A percentile compares a stretch with the other conserved stretches of the same genome.
Evolutionary conservation across 2,113 vertebrate species (phyloP).

Genomic region (Larimichthys crocea): DNA sequence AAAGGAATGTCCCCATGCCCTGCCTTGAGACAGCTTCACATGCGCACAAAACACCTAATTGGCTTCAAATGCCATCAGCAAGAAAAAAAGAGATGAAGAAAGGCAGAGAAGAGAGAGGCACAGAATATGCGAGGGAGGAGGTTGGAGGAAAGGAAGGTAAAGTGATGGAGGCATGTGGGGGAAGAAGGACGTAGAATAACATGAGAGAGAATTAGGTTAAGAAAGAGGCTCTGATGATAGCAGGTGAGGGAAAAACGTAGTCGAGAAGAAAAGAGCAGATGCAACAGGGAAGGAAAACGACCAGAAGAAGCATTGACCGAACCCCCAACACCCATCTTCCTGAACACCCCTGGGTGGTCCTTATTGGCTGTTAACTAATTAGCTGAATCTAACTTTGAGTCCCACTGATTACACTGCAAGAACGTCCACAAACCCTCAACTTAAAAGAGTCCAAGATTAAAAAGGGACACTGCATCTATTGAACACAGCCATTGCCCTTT

Average conservation of each 20-base stretch:
- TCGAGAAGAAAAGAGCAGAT: slow-evolving; percentile 27
- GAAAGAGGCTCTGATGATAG: slow-evolving; percentile 20
- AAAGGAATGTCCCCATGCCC: slow-evolving; percentile 38
- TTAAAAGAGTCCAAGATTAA: slow-evolving; percentile 44
- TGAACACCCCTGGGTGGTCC: slow-evolving; percentile 44
- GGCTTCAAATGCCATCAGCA: slow-evolving; percentile 68
- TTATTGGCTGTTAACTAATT: slow-evolving; percentile 56
- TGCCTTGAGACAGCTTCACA: slow-evolving; percentile 43
- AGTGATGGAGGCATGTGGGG: slow-evolving; percentile 9
- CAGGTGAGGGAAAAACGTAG: slow-evolving; percentile 19
- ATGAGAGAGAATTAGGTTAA: slow-evolving; percentile 34
- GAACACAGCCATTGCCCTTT: slow-evolving; percentile 64
- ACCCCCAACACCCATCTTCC: slow-evolving; percentile 28
- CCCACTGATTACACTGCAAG: slow-evolving; percentile 63
- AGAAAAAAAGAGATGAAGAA: slow-evolving; percentile 25
- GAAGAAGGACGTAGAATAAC: slow-evolving; percentile 22
- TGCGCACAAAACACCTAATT: slow-evolving; percentile 62
- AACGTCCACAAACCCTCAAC: slow-evolving; percentile 36
- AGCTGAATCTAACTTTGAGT: slow-evolving; percentile 51
- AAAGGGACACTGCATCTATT: slow-evolving; percentile 54
- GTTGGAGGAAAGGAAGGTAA: neutral
- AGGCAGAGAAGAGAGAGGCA: slow-evolving; percentile 1
- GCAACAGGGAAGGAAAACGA: slow-evolving; percentile 15
- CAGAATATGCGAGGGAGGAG: neutral
- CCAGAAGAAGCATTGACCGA: slow-evolving; percentile 26